These are phyloP conservation scores for Mola mola DNA, from an alignment of 2,113 vertebrate genomes.

Conservation along the genomic window DNA sequence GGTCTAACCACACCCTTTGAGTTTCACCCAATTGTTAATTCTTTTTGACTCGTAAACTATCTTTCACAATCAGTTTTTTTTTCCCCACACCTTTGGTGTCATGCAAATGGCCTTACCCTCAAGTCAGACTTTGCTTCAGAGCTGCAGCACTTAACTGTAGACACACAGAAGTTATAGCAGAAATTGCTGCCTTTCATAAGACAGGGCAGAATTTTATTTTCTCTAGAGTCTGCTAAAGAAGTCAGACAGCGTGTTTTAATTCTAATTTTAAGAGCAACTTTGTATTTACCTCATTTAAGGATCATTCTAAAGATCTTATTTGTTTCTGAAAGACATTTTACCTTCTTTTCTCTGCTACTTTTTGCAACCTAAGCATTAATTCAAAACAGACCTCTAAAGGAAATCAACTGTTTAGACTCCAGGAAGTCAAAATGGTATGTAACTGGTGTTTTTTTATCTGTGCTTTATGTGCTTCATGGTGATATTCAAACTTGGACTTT, in stretches of 20 bases:
- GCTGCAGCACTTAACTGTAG: conserved; percentile 16
- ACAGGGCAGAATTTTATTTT: conserved; percentile 1
- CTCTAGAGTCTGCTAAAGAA: neutral
- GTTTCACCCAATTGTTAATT: conserved; percentile 26
- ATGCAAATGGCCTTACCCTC: conserved; percentile 47
- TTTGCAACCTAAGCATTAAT: neutral
- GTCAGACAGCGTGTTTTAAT: conserved; percentile 1
- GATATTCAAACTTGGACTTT: no score
- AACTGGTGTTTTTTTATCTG: conserved; percentile 8
- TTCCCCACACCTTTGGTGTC: conserved; percentile 18
- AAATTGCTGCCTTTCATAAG: neutral
- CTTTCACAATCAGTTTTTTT: conserved; percentile 34
- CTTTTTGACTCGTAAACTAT: conserved; percentile 11
- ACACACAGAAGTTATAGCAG: neutral
- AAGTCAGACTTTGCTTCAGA: conserved; percentile 26
- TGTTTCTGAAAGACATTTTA: neutral
- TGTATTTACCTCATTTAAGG: neutral
- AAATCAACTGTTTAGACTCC: conserved; percentile 22
- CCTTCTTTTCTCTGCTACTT: neutral
- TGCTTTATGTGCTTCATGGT: no score
- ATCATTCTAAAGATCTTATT: neutral
- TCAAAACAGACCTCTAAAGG: conserved; percentile 2
- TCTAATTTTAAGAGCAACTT: neutral
- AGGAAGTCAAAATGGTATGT: conserved; percentile 63
- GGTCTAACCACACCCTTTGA: conserved; percentile 47